Base-by-base conservation (phyloP, 2,797 vertebrate genomes). In the Channallabes apus region DNA sequence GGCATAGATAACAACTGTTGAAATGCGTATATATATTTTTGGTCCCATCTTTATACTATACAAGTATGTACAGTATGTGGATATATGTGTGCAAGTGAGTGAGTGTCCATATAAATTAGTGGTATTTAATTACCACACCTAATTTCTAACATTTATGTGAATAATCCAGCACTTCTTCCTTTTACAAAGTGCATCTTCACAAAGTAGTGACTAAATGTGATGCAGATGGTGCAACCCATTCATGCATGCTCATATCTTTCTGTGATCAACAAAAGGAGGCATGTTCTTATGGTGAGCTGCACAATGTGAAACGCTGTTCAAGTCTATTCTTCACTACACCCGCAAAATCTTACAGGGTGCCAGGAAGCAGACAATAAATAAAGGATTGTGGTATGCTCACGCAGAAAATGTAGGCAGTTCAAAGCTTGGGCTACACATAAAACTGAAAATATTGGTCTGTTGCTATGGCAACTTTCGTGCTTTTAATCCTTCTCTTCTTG, bases 401-500 rank as follows among this genome's bases (percentile, higher is more conserved):
- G 84, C 54, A 85, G 83, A 82, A 87, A 87, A 93, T 93, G 92
- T 91, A 92, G 89, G 91, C 82, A 83, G 81, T 90, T 90, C 84
- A 87, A 88, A 93, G 89, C 93, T 90, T 83, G 41, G 82, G 86
- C 88, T 85, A 54, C 88, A 92, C 90, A 92, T 90, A 92, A 91
- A 92, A 89, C 88, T 88, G 92, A 92, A 94, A 87, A 84, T 93
- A 90, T 92, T 90, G 90, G 91, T 83, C 85, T 89, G 95, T 96
- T 94, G 85, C 94, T 92, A 95, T 94, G 94, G 94, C 92, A 95
- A 95, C 94, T 92, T 91, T 89, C 92, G 92, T 93, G 92, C 93
- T 92, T 90, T 92, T 92, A 89, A 89, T 89, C 82, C 85, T 85
- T 61, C 82, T 89, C 83, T 84, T 88, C 82, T 67, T 88, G 35